Conservation (phyloP, 2,113 vertebrate genomes). For the Epinephelus cyanopodus region DNA sequence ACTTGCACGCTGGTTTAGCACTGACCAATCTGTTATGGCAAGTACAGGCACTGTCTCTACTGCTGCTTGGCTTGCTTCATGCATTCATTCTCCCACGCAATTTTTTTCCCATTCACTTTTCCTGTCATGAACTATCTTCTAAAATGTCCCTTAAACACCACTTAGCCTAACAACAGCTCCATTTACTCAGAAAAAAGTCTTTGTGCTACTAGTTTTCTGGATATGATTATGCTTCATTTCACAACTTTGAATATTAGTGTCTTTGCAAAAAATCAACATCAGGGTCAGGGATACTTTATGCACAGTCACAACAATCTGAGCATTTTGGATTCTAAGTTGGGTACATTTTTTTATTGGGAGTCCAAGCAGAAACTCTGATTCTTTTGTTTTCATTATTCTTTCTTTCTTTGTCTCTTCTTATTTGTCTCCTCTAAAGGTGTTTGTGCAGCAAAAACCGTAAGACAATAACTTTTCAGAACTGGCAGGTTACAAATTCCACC, state of each 20-base stretch:
- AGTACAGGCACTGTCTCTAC: not conserved
- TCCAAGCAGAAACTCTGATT: no score
- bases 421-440: no score
- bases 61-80: not conserved
- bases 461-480: no score
- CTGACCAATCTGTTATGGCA: not conserved
- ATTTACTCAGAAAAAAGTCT: not conserved
- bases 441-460: no score
- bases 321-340: not conserved
- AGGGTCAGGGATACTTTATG: not conserved
- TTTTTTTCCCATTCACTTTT: constrained; percentile 9
- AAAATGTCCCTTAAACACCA: not conserved
- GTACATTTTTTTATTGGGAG: not conserved
- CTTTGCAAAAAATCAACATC: not conserved
- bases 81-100: not conserved
- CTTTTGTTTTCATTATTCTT: no score
- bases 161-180: not conserved
- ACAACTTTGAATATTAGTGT: not conserved
- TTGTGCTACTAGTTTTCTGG: not conserved
- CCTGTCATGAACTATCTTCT: constrained; percentile 4
- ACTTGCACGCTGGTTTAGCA: constrained; percentile 4
- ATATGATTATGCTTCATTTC: not conserved
- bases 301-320: not conserved
- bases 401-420: no score
- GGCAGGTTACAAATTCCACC: no score